Conservation (phyloP, 2,888 invertebrate genomes). For the Mimas tiliae region DNA sequence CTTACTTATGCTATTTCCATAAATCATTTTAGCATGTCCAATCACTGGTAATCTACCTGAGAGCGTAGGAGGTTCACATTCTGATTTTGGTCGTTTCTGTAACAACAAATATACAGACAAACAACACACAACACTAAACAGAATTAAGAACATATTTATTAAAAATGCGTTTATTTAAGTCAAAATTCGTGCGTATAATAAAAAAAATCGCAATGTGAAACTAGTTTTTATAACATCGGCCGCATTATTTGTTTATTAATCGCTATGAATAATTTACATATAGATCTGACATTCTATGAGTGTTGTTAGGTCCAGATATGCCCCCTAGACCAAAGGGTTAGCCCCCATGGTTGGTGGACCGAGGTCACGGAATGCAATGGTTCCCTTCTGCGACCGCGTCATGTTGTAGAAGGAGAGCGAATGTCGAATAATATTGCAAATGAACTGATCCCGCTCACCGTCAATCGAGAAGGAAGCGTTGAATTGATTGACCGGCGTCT, state of each 20-base stretch:
- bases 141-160: not conserved
- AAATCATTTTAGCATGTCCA: conserved; percentile 9
- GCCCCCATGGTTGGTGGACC: not conserved
- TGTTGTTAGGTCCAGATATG: too few relatives aligned
- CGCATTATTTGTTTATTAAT: not conserved
- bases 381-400: too few relatives aligned
- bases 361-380: too few relatives aligned
- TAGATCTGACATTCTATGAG: not conserved
- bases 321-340: not conserved
- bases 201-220: not conserved
- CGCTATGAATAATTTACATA: not conserved
- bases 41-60: conserved; percentile 3
- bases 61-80: not conserved
- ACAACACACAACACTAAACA: conserved; percentile 5
- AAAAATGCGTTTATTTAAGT: not conserved
- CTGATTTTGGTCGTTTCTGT: not conserved
- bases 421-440: too few relatives aligned
- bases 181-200: not conserved
- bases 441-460: too few relatives aligned
- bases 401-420: too few relatives aligned
- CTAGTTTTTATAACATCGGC: conserved; percentile 4
- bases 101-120: not conserved
- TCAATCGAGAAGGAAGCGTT: too few relatives aligned
- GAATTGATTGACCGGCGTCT: too few relatives aligned
- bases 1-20: not conserved